Evolutionary conservation across 2,797 vertebrate species (phyloP).

Genomic region (Leucoraja ocellata): DNA sequence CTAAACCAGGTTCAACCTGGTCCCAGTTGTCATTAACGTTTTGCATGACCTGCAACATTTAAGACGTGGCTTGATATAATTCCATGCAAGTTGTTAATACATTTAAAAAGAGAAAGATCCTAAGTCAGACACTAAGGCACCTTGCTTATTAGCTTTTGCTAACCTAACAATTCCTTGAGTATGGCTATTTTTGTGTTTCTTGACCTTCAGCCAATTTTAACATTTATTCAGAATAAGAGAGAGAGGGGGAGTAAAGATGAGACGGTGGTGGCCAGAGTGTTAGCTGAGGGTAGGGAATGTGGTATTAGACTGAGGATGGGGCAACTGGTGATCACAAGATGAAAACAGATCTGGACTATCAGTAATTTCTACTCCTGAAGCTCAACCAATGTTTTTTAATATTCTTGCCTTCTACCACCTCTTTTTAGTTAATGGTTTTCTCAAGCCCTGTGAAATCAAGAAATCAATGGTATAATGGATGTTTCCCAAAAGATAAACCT

Average conservation of each 20-base stretch:
- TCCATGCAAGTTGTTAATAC: background rate
- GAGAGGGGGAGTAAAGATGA: too few relatives aligned
- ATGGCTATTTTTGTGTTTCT: background rate
- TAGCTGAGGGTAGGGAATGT: too few relatives aligned
- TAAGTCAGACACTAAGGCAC: background rate
- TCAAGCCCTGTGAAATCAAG: too few relatives aligned
- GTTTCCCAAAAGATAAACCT: background rate
- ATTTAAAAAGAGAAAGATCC: background rate
- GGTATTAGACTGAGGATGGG: too few relatives aligned
- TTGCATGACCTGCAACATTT: background rate
- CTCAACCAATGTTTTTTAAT: too few relatives aligned
- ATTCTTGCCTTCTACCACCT: too few relatives aligned
- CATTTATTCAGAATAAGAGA: background rate
- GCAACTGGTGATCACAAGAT: background rate
- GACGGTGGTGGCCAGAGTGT: too few relatives aligned
- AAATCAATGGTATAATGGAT: too few relatives aligned
- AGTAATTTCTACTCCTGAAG: background rate
- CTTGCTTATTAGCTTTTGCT: background rate
- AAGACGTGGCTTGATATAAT: background rate
- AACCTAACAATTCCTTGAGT: background rate
- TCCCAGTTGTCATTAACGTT: background rate
- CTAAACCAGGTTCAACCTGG: background rate
- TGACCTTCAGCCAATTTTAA: background rate
- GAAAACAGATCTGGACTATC: too few relatives aligned
- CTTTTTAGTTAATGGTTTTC: too few relatives aligned